These are phyloP conservation scores for Drosophila tripunctata DNA, from an alignment of 2,888 invertebrate species.

Conservation along the genomic window DNA sequence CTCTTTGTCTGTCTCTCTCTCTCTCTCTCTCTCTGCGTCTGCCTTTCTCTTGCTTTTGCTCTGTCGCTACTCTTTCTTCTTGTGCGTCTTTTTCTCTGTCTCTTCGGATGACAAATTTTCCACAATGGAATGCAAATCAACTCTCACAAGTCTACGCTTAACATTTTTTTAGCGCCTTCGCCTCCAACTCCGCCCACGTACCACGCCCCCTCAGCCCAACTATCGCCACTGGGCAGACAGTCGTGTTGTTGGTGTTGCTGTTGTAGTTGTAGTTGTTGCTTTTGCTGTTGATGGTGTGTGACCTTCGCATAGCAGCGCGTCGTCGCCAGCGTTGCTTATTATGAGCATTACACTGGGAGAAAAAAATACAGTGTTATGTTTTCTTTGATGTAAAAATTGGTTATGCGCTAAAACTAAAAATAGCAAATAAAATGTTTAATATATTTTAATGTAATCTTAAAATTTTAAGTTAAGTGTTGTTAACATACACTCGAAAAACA, in stretches of 20 bases:
- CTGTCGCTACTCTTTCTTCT: not conserved
- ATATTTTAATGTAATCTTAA: no score
- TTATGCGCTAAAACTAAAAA: not conserved
- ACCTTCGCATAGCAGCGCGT: slow-evolving; percentile 77
- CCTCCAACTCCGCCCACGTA: slow-evolving; percentile 46
- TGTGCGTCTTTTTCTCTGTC: not conserved
- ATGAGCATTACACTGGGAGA: slow-evolving; percentile 49
- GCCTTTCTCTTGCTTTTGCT: not conserved
- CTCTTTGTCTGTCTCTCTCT: slow-evolving; percentile 2
- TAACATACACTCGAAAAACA: no score
- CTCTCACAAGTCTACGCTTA: slow-evolving; percentile 27
- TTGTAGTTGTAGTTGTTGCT: slow-evolving; percentile 12
- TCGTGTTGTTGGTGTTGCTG: slow-evolving; percentile 18
- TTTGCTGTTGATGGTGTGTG: slow-evolving; percentile 51
- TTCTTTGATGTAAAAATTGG: no score
- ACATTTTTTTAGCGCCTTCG: slow-evolving; percentile 35
- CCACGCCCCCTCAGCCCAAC: slow-evolving; percentile 14
- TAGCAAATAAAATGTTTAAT: not conserved
- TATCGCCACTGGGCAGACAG: slow-evolving; percentile 45
- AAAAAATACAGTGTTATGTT: not conserved
- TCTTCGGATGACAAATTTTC: slow-evolving; percentile 33
- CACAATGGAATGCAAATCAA: slow-evolving; percentile 44
- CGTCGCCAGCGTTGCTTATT: slow-evolving; percentile 61
- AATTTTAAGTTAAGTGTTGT: no score
- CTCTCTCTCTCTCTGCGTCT: not conserved